A percentile compares a stretch with the other conserved stretches of the same genome.
phyloP scores from a whole-genome alignment of 2,888 invertebrate genomes.

The Ischnura elegans region DNA sequence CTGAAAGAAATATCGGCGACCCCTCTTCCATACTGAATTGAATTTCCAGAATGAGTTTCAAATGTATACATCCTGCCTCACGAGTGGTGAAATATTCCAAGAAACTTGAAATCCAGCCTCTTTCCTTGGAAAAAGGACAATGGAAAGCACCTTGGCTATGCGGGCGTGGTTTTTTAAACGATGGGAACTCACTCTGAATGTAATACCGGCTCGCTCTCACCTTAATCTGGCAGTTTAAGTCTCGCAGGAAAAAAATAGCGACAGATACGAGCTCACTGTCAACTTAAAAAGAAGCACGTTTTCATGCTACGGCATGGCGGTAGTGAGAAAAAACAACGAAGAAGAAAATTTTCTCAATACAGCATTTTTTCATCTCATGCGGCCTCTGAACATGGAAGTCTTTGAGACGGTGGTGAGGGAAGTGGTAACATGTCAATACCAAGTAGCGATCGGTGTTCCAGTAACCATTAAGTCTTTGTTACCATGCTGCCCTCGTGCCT shows the following conservation, averaged over 20 bases:
- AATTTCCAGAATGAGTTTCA: not conserved
- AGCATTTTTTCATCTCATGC: slow-evolving; percentile 17
- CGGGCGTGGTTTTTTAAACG: slow-evolving; percentile 32
- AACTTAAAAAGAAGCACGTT: not conserved
- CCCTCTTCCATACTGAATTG: not conserved
- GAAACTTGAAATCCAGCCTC: not conserved
- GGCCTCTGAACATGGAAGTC: slow-evolving; percentile 4
- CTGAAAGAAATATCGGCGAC: not conserved
- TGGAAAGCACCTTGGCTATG: not conserved
- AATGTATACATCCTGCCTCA: not conserved
- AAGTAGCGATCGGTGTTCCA: not conserved
- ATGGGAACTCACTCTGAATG: slow-evolving; percentile 1
- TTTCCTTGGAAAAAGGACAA: slow-evolving; percentile 9
- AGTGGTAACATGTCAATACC: slow-evolving; percentile 41
- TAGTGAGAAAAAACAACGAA: slow-evolving; percentile 39
- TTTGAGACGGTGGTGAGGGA: not conserved
- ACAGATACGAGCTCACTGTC: not conserved
- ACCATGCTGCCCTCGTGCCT: not conserved
- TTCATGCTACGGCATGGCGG: not conserved
- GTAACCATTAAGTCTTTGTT: not conserved
- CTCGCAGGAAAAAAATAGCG: not conserved
- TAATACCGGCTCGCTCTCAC: not conserved
- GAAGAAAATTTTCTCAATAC: not conserved
- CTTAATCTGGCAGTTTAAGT: not conserved
- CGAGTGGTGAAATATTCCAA: not conserved